Percentiles rank a stretch among this genome's conserved stretches.
These are phyloP conservation scores for Plebejus argus DNA, from an alignment of 2,888 invertebrate genomes.

Conservation along the genomic window DNA sequence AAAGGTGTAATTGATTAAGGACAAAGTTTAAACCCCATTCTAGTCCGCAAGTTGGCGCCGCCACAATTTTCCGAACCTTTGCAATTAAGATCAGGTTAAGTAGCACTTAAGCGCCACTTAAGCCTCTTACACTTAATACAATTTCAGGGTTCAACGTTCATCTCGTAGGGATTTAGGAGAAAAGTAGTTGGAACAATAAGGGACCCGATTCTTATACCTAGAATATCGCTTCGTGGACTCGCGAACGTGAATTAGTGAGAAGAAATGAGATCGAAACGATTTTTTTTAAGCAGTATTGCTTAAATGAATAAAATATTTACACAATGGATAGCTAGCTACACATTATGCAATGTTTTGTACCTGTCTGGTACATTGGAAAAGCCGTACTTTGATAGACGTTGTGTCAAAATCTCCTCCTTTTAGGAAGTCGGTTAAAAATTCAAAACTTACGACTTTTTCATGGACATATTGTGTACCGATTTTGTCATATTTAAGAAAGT, in stretches of 20 bases:
- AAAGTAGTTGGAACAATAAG: slow-evolving; percentile 3
- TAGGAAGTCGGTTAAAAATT: too few species aligned
- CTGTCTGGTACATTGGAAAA: too few species aligned
- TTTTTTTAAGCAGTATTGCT: too few species aligned
- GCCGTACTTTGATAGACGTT: too few species aligned
- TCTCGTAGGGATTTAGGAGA: neutral
- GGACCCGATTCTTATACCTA: neutral
- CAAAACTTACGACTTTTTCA: too few species aligned
- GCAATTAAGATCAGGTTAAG: slow-evolving; percentile 27
- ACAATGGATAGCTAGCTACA: too few species aligned
- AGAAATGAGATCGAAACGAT: too few species aligned
- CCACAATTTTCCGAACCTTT: slow-evolving; percentile 1
- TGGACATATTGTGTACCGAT: neutral
- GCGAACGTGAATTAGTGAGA: neutral
- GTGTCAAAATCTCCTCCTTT: too few species aligned
- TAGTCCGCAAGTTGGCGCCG: slow-evolving; percentile 5
- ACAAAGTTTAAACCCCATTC: neutral
- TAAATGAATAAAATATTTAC: too few species aligned
- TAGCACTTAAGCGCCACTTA: neutral
- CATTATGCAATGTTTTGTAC: too few species aligned
- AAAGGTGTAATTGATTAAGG: neutral
- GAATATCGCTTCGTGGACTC: neutral
- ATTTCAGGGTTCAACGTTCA: slow-evolving; percentile 16
- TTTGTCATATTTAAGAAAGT: neutral
- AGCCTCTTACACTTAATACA: slow-evolving; percentile 29